Evolutionary conservation across 1,140 invertebrate genomes (phyloP), one percentile per base, ranked within the genome.

Genomic region (Eriosoma lanigerum): DNA sequence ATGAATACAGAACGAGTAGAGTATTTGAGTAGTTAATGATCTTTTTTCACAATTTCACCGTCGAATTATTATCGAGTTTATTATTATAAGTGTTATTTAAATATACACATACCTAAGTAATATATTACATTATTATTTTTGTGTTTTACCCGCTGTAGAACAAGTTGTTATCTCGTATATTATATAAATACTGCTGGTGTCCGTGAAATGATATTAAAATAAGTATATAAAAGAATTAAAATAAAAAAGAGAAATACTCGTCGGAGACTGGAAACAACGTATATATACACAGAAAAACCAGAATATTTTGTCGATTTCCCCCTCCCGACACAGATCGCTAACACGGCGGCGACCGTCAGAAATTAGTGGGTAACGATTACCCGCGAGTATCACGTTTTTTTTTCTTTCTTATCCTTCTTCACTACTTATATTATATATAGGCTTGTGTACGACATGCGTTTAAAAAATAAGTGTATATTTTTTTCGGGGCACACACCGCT

Each of bases 361-460:
- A 73, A 73, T 73, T 46, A 46, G 70, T 73, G 29, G 70, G 68
- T 50, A 50, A 48, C 66, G 46, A 72, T 52, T 72, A 72, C 46
- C 17, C 48, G 70, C 26, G 38, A 70, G 48, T 56, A 38, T 75
- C 52, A 32, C 5, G 50, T 54, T 75, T 75, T 73, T 56, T 56
- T 15, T 5, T 38, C 5, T 54, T 38, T 24, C n/a, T 54, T n/a
- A 13, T 8, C 66, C 32, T 13, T 32, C 26, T 26, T 62, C 19
- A 48, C 46, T 15, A 9, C 38, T 19, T 68, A 66, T 48, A 48
- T 13, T 58, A 17, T 52, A 52, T 50, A 62, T 52, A 8, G 4
- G 8, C 68, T 6, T 10, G 48, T 32, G 26, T 76, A 76, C 73
- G 38, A 76, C 54, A 58, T n/a, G 3, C 72, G 15, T 48, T 72